A percentile compares a stretch with the other conserved stretches of the same genome.
These are phyloP conservation scores for Probosciger aterrimus DNA, from an alignment of 2,113 vertebrate species.

Conservation along the genomic window DNA sequence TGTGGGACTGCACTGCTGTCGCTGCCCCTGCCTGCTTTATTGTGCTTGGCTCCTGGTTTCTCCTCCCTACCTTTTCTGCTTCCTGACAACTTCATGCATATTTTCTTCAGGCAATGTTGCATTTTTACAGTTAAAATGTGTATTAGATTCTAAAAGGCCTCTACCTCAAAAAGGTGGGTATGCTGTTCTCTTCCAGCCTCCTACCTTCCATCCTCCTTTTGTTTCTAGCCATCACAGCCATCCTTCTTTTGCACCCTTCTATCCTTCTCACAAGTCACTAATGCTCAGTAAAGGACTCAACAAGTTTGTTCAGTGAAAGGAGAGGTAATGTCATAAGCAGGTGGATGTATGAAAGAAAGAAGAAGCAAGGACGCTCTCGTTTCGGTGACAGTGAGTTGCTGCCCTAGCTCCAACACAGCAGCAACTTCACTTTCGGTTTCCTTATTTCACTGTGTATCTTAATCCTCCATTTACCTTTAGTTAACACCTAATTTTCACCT, in stretches of 20 bases:
- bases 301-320: background rate
- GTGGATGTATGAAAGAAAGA: background rate
- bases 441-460: background rate
- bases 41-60: background rate
- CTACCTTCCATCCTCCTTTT: background rate
- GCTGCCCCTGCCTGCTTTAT: background rate
- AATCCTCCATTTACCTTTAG: background rate
- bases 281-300: background rate
- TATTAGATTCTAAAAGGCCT: background rate
- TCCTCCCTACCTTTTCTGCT: background rate
- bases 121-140: background rate
- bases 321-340: accelerated
- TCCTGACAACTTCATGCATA: background rate
- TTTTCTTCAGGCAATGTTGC: background rate
- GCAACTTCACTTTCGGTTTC: background rate
- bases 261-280: background rate
- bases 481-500: background rate
- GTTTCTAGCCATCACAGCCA: background rate
- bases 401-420: background rate
- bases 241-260: background rate
- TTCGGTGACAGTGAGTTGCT: background rate
- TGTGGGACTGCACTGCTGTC: background rate
- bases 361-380: background rate
- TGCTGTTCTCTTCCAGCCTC: background rate
- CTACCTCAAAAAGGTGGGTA: background rate